Base-by-base conservation (phyloP, 2,113 vertebrate species). In the Poeciliopsis turrubarensis region DNA sequence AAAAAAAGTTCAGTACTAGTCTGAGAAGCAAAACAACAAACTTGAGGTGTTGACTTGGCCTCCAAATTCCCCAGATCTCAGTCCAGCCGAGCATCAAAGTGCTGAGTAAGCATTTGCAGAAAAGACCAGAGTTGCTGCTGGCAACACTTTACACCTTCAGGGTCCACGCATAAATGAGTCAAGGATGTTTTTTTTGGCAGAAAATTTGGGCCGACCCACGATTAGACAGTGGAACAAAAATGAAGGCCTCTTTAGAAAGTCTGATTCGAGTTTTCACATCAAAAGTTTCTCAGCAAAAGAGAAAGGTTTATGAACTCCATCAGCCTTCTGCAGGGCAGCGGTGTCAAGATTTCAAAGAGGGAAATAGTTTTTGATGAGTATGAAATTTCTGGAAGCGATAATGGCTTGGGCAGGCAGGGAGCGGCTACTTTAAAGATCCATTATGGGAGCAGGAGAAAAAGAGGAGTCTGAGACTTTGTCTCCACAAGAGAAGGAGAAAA, bases 311-410 rank as follows among this genome's bases (percentile, higher is more conserved):
- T 12, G 72, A 34, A 75, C 51, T 51, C 12, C 65, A 63, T 47
- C 74, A 10, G 73, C 27, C 31, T 57, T 30, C 60, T 57, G 14
- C 34, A 57, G 51, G 57, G 60, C 44, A 61, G 60, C 3, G 22
- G 62, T 29, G 70, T 29, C 68, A 62, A 4, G 0, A 7, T 80
- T 82, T 78, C n/a, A 69, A 76, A 68, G 26, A 67, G 27, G 31
- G 64, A 69, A 67, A 65, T 19, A 31, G 26, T 82, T 69, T 69
- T 65, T 19, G 19, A 76, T 57, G 60, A 65, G 37, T 31, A 62
- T 69, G 68, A 79, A 27, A 68, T 72, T 79, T 80, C 68, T 70
- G 5, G 10, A 60, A 37, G 69, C 66, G 72, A 77, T 78, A 75
- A 88, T 70, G 63, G 66, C 63, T 63, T 57, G 22, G 34, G 63